Conservation (phyloP, 1,140 invertebrate species). For the Drosophila pectinifera region DNA sequence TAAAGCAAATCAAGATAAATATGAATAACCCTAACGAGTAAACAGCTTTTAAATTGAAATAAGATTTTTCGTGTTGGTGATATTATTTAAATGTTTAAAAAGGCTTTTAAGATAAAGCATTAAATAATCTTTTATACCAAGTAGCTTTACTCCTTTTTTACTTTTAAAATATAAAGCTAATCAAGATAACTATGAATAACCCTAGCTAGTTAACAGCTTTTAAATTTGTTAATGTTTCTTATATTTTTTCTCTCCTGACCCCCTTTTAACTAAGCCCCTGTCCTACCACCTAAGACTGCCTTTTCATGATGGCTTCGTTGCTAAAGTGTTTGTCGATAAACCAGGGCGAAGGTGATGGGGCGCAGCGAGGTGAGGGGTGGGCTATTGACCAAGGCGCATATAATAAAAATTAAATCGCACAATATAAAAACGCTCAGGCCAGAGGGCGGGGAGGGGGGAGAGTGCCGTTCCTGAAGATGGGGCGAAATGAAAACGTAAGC, state of each 20-base stretch:
- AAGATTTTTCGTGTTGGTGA: no score
- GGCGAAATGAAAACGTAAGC: slow-evolving; percentile 64
- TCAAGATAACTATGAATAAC: no score
- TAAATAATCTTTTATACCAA: no score
- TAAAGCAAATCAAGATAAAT: no score
- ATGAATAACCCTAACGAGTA: no score
- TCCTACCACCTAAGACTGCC: slow-evolving; percentile 32
- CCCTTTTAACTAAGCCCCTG: slow-evolving; percentile 19
- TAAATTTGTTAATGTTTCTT: not conserved
- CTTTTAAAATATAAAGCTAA: no score
- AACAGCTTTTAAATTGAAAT: no score
- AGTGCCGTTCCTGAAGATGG: slow-evolving; percentile 2
- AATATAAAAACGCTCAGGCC: slow-evolving; percentile 73
- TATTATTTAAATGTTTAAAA: no score
- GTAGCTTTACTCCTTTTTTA: no score
- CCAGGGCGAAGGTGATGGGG: slow-evolving; percentile 56
- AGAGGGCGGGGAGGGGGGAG: slow-evolving; percentile 3
- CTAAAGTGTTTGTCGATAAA: slow-evolving; percentile 79
- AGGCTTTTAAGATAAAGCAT: no score
- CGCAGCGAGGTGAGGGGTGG: slow-evolving; percentile 15
- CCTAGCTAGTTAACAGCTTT: not conserved
- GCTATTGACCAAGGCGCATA: slow-evolving; percentile 75
- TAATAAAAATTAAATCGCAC: slow-evolving; percentile 81
- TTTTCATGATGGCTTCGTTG: slow-evolving; percentile 57
- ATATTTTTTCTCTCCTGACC: not conserved